These are phyloP conservation scores for Folsomia manolachei DNA, from an alignment of 2,888 invertebrate genomes.

Conservation along the genomic window DNA sequence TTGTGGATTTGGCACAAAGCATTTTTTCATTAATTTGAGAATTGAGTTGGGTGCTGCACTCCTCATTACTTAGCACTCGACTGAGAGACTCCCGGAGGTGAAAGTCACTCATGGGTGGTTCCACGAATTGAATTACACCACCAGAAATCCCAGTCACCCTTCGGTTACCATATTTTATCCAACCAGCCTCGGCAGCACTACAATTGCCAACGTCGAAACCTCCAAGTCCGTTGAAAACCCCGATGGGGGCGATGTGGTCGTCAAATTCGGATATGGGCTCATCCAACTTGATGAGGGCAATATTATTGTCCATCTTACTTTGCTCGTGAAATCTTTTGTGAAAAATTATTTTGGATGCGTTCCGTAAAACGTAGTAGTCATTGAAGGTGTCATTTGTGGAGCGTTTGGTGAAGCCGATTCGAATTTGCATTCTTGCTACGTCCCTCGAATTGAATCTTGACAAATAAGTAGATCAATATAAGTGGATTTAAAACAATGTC, in stretches of 20 bases:
- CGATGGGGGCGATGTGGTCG: constrained; percentile 38
- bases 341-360: constrained; percentile 41
- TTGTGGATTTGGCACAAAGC: constrained; percentile 41
- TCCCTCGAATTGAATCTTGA: constrained; percentile 39
- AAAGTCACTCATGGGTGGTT: constrained; percentile 41
- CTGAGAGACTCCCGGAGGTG: constrained; percentile 37
- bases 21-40: constrained; percentile 39
- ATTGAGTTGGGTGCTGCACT: constrained; percentile 31
- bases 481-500: too few relatives aligned
- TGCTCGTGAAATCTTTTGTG: constrained; percentile 43
- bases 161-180: constrained; percentile 41
- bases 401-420: constrained; percentile 38
- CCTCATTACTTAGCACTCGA: constrained; percentile 32
- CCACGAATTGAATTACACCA: constrained; percentile 40
- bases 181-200: constrained; percentile 38
- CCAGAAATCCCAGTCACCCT: constrained; percentile 39
- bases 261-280: constrained; percentile 39
- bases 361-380: constrained; percentile 34
- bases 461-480: not conserved
- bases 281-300: constrained; percentile 40
- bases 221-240: constrained; percentile 31
- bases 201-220: constrained; percentile 39
- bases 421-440: constrained; percentile 43
- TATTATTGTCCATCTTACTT: constrained; percentile 46
- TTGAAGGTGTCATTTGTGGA: constrained; percentile 38